Evolutionary conservation across 2,888 invertebrate species (phyloP).

Genomic region (Perdita meconis): DNA sequence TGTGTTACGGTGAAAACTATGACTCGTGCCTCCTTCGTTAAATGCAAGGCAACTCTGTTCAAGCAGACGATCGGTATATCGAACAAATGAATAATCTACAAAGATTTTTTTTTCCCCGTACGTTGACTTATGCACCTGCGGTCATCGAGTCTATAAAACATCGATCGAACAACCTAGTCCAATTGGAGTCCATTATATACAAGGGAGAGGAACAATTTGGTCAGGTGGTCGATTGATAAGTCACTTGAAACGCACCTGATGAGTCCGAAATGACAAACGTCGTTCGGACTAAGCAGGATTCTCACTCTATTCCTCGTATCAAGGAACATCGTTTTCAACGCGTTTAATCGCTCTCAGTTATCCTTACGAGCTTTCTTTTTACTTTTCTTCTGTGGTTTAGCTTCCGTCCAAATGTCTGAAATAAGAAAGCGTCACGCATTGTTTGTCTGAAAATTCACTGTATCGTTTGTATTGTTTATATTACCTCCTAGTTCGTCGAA

Average conservation of each 20-base stretch:
- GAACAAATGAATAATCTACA: slow-evolving; percentile 38
- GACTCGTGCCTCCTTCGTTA: slow-evolving; percentile 65
- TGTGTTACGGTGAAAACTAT: slow-evolving; percentile 57
- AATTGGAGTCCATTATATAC: slow-evolving; percentile 68
- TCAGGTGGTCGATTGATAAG: slow-evolving; percentile 67
- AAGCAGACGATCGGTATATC: slow-evolving; percentile 36
- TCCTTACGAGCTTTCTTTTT: slow-evolving; percentile 92
- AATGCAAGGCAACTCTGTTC: slow-evolving; percentile 64
- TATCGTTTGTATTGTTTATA: neutral
- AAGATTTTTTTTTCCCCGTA: slow-evolving; percentile 48
- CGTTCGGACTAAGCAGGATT: slow-evolving; percentile 66
- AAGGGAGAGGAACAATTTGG: slow-evolving; percentile 72
- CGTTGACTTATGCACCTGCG: slow-evolving; percentile 50
- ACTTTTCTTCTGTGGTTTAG: slow-evolving; percentile 89
- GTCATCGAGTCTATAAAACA: slow-evolving; percentile 60
- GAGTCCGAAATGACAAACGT: slow-evolving; percentile 63
- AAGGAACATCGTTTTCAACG: slow-evolving; percentile 60
- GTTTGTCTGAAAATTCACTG: neutral
- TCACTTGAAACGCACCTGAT: slow-evolving; percentile 72
- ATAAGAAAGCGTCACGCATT: slow-evolving; percentile 41
- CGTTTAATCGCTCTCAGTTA: slow-evolving; percentile 85
- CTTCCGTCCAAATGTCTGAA: slow-evolving; percentile 91
- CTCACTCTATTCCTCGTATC: slow-evolving; percentile 61
- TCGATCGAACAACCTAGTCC: slow-evolving; percentile 63
- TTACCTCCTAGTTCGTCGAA: slow-evolving; percentile 88